These are phyloP conservation scores for Falcunculus frontatus DNA, from an alignment of 2,113 vertebrate genomes.

Conservation along the genomic window DNA sequence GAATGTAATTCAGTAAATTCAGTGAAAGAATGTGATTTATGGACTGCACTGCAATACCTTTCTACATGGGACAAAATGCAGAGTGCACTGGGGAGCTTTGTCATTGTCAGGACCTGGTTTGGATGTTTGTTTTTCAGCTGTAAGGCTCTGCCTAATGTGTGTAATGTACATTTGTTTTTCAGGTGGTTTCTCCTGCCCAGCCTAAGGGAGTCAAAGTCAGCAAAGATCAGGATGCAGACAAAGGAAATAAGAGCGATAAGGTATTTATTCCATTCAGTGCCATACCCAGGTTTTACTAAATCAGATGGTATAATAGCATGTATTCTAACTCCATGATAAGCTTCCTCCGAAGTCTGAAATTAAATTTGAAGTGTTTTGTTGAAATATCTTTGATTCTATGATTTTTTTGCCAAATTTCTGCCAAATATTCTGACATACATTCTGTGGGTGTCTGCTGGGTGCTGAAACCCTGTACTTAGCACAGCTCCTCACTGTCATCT, in stretches of 20 bases:
- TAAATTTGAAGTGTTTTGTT: constrained; percentile 30
- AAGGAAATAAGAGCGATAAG: constrained; percentile 58
- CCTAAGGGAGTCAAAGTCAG: constrained; percentile 48
- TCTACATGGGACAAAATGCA: background rate
- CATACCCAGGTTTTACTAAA: background rate
- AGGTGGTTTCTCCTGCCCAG: constrained; percentile 56
- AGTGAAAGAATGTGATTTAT: background rate
- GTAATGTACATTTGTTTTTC: background rate
- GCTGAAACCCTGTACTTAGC: constrained; percentile 27
- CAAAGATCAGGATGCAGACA: constrained; percentile 29
- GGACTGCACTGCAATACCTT: background rate
- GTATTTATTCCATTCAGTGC: constrained; percentile 43
- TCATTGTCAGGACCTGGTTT: background rate
- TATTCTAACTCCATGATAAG: background rate
- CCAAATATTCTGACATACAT: background rate
- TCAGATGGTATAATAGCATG: background rate
- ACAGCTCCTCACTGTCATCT: background rate
- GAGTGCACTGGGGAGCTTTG: background rate
- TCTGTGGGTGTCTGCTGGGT: constrained; percentile 10
- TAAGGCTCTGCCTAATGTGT: background rate
- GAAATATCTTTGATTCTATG: background rate
- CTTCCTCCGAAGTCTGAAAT: background rate
- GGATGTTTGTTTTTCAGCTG: background rate
- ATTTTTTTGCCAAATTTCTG: constrained; percentile 27
- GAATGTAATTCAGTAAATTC: background rate